Percentiles rank a stretch among this genome's conserved stretches.
phyloP scores from a whole-genome alignment of 2,797 vertebrate species.

The Gallinago nigripennis region DNA sequence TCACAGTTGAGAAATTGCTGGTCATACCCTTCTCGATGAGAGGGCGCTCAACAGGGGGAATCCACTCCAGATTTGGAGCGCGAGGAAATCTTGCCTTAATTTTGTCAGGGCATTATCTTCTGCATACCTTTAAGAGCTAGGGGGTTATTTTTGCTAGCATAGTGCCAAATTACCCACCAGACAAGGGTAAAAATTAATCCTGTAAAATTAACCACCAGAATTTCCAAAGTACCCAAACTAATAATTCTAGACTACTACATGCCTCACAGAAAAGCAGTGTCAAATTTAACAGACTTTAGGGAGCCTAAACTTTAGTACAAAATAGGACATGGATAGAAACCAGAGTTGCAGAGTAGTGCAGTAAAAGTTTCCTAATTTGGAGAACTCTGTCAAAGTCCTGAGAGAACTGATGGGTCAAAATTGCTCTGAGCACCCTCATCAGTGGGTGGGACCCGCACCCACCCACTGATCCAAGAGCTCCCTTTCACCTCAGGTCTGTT shows the following conservation, averaged over 20 bases:
- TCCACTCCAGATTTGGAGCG: not conserved
- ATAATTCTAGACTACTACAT: not conserved
- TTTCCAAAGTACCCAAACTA: not conserved
- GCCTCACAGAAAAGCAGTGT: not conserved
- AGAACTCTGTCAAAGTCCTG: not conserved
- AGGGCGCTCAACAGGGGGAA: not conserved
- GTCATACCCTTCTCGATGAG: not conserved
- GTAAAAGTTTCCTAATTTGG: not conserved
- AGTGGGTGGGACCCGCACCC: fast-evolving
- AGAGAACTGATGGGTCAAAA: not conserved
- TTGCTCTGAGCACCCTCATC: not conserved
- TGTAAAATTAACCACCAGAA: not conserved
- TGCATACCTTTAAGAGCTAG: not conserved
- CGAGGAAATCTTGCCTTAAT: not conserved
- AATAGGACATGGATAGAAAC: not conserved
- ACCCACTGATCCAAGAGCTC: not conserved
- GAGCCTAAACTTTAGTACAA: not conserved
- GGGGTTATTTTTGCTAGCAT: not conserved
- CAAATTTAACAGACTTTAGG: not conserved
- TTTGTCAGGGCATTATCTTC: not conserved
- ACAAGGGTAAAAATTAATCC: not conserved
- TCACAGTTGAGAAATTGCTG: not conserved
- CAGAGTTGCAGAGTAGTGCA: not conserved
- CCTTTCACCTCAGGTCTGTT: not conserved
- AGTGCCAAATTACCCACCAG: not conserved